phyloP scores from a whole-genome alignment of 2,113 vertebrate species.

The Rhagologus leucostigma region DNA sequence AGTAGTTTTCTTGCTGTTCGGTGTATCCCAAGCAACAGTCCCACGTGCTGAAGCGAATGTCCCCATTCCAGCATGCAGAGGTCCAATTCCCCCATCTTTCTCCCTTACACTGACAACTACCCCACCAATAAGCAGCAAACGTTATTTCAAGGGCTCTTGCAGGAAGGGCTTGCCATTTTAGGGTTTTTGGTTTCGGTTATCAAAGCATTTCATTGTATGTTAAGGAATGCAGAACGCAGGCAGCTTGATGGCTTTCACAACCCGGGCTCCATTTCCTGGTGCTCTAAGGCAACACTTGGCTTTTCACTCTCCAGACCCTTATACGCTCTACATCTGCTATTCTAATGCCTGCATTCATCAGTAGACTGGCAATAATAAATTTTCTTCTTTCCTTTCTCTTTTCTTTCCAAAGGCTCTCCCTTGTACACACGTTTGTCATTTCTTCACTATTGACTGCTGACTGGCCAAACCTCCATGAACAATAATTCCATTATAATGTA shows the following conservation, averaged over 20 bases:
- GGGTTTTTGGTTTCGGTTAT: constrained; percentile 31
- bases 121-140: neutral
- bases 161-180: constrained; percentile 37
- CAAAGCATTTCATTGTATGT: constrained; percentile 64
- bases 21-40: neutral
- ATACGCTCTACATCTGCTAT: constrained; percentile 70
- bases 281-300: constrained; percentile 69
- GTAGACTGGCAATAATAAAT: constrained; percentile 68
- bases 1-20: neutral
- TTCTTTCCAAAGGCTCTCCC: constrained; percentile 5
- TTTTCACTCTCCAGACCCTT: constrained; percentile 59
- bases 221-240: constrained; percentile 54
- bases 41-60: neutral
- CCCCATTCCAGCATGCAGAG: neutral
- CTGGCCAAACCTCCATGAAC: neutral
- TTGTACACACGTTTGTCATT: constrained; percentile 28
- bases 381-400: constrained; percentile 52
- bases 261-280: constrained; percentile 69
- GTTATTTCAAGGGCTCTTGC: constrained; percentile 13
- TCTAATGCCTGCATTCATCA: constrained; percentile 75
- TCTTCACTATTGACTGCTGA: neutral
- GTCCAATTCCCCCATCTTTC: neutral
- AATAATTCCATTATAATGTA: constrained; percentile 44
- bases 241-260: constrained; percentile 70
- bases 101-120: neutral